Conservation (phyloP, 1,140 invertebrate species). For the Drosophila seguyi region DNA sequence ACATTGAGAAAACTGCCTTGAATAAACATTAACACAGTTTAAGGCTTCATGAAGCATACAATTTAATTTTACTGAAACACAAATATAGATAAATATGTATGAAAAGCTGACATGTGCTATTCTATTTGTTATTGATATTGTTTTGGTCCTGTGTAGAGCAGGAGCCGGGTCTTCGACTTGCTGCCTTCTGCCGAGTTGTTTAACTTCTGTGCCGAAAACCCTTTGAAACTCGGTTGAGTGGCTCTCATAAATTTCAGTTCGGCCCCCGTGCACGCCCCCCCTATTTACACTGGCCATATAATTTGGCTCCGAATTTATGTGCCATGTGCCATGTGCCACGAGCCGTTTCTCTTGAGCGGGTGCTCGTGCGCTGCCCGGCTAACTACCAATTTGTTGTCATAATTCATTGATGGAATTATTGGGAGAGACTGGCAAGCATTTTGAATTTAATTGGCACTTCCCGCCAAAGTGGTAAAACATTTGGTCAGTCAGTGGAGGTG, state of each 20-base stretch:
- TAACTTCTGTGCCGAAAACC: constrained; percentile 40
- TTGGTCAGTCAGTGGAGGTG: constrained; percentile 38
- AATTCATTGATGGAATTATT: constrained; percentile 77
- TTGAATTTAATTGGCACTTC: constrained; percentile 66
- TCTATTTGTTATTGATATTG: not conserved
- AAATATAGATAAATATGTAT: not conserved
- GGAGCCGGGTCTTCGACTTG: constrained; percentile 5
- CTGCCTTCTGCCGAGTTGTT: constrained; percentile 32
- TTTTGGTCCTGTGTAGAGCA: constrained; percentile 9
- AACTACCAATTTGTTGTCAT: constrained; percentile 72
- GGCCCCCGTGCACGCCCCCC: constrained; percentile 6
- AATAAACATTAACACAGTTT: not conserved
- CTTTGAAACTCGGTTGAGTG: constrained; percentile 56
- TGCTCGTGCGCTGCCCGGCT: constrained; percentile 12
- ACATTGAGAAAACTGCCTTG: not conserved
- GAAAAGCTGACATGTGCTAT: not conserved
- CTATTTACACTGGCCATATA: constrained; percentile 56
- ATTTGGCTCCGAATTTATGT: constrained; percentile 72
- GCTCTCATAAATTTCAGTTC: constrained; percentile 48
- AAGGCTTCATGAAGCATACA: not conserved
- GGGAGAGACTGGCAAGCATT: constrained; percentile 38
- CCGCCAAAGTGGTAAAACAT: constrained; percentile 48
- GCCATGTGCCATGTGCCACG: constrained; percentile 47
- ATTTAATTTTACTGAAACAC: not conserved
- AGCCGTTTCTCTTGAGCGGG: constrained; percentile 35